Evolutionary conservation across 2,888 invertebrate genomes (phyloP).

Genomic region (Amorpha juglandis): DNA sequence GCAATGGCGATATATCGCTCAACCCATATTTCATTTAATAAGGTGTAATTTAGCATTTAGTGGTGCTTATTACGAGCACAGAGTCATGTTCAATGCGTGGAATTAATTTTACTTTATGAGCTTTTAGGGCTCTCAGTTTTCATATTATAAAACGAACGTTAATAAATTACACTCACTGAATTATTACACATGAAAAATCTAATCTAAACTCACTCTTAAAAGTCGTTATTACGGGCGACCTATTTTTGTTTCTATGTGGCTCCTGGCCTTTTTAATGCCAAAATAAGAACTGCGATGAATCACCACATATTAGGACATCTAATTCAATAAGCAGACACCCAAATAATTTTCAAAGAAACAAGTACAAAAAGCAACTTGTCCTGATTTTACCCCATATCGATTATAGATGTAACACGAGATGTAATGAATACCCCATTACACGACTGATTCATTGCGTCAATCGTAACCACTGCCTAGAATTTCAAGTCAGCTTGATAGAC

Average conservation of each 20-base stretch:
- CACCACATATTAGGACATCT: too few relatives aligned
- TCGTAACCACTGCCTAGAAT: neutral
- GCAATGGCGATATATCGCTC: neutral
- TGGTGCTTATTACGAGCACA: neutral
- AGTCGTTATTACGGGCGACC: too few relatives aligned
- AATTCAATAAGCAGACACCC: neutral
- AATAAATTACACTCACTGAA: neutral
- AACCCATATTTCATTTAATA: neutral
- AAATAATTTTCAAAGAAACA: neutral
- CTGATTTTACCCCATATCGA: neutral
- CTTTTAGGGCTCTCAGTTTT: neutral
- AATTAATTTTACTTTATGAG: neutral
- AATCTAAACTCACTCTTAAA: too few relatives aligned
- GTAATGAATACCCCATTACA: conserved; percentile 3
- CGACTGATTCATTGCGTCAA: conserved; percentile 12
- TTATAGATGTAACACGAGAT: too few relatives aligned
- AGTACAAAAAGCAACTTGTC: neutral
- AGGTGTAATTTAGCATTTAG: neutral
- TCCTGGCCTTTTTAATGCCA: too few relatives aligned
- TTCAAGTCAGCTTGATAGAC: neutral
- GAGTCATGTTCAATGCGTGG: neutral
- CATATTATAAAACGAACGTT: neutral
- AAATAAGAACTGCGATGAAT: too few relatives aligned
- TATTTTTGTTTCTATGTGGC: too few relatives aligned
- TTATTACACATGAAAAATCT: neutral